Evolutionary conservation across 2,888 invertebrate genomes (phyloP).

Genomic region (Oligia latruncula): DNA sequence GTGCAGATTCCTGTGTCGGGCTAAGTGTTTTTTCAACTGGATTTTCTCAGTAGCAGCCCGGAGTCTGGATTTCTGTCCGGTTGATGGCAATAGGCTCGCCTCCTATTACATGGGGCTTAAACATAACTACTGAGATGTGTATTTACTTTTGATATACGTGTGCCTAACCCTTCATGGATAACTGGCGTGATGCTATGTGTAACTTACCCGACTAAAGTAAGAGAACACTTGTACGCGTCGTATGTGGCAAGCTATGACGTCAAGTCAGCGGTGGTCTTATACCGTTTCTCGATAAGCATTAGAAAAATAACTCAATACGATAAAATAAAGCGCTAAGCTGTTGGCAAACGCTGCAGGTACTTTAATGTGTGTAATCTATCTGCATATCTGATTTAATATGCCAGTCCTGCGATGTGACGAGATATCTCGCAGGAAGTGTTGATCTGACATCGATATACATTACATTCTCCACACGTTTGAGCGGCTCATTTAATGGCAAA

Average conservation of each 20-base stretch:
- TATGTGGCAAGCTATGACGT: not conserved
- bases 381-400: slow-evolving; percentile 62
- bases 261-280: not conserved
- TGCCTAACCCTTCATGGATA: not conserved
- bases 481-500: slow-evolving; percentile 8
- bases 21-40: too few relatives aligned
- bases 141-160: too few relatives aligned
- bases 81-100: not conserved
- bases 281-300: slow-evolving; percentile 14
- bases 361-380: slow-evolving; percentile 58
- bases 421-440: slow-evolving; percentile 47
- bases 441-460: slow-evolving; percentile 55
- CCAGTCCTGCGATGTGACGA: slow-evolving; percentile 39
- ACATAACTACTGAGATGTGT: too few relatives aligned
- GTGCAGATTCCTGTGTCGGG: too few relatives aligned
- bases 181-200: not conserved
- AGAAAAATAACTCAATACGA: slow-evolving; percentile 32
- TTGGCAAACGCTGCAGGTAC: slow-evolving; percentile 30
- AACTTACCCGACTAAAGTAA: not conserved
- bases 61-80: not conserved
- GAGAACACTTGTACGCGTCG: not conserved
- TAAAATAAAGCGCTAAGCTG: slow-evolving; percentile 15
- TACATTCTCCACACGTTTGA: slow-evolving; percentile 21
- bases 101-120: not conserved
- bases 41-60: not conserved